These are phyloP conservation scores for Drosophila meridionalis DNA, from an alignment of 2,888 invertebrate genomes.

Conservation along the genomic window DNA sequence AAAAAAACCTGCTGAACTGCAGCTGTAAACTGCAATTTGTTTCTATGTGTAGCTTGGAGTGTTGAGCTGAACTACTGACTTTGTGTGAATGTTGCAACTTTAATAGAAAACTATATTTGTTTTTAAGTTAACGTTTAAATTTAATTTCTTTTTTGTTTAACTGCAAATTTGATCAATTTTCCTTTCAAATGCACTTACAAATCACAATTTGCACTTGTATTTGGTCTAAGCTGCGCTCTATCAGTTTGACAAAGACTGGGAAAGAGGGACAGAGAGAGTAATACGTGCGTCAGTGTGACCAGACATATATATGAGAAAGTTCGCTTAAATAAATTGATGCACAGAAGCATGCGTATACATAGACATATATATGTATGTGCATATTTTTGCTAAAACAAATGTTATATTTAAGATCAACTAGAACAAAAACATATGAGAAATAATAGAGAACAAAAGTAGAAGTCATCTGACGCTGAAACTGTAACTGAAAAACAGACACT, in stretches of 20 bases:
- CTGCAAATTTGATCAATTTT: conserved; percentile 1
- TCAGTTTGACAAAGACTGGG: background rate
- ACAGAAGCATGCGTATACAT: background rate
- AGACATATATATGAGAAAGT: background rate
- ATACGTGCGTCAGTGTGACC: background rate
- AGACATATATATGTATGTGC: background rate
- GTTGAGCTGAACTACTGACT: conserved; percentile 23
- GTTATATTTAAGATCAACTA: conserved; percentile 47
- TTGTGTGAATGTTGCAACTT: conserved; percentile 30
- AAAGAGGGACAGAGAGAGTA: background rate
- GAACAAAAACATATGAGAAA: conserved; percentile 30
- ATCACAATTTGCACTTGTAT: conserved; percentile 2
- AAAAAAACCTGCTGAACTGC: background rate
- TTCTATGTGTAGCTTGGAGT: conserved; percentile 40
- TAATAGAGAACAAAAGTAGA: conserved; percentile 26
- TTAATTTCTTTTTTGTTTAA: conserved; percentile 22
- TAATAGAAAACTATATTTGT: conserved; percentile 27
- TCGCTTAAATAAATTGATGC: conserved; percentile 1
- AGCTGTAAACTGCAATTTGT: conserved; percentile 26
- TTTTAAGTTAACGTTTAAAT: conserved; percentile 20
- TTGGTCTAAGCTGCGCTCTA: background rate
- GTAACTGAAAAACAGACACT: conserved; percentile 43
- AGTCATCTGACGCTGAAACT: conserved; percentile 58
- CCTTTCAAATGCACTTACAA: conserved; percentile 9
- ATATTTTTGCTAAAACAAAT: conserved; percentile 44